Conservation (phyloP, 2,888 invertebrate species). For the Ormia ochracea region DNA sequence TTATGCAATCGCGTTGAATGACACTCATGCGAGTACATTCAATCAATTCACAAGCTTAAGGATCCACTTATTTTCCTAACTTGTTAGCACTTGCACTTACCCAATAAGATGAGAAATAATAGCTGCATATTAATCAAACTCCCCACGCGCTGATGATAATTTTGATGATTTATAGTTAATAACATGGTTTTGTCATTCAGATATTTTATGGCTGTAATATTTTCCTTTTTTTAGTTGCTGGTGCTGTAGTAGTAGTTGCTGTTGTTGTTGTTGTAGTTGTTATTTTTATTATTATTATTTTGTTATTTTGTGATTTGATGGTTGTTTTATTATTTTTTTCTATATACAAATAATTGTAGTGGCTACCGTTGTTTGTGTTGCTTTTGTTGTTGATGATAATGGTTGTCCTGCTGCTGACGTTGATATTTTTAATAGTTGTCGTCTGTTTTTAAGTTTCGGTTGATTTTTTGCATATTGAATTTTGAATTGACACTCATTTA, state of each 20-base stretch:
- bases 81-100: constrained; percentile 50
- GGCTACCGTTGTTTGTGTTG: neutral
- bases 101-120: constrained; percentile 60
- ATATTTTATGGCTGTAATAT: constrained; percentile 11
- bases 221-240: neutral
- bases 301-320: neutral
- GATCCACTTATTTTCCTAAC: neutral
- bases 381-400: neutral
- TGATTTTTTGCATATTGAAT: constrained; percentile 56
- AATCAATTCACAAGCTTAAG: neutral
- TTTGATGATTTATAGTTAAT: constrained; percentile 57
- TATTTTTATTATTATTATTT: no score
- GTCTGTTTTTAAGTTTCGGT: constrained; percentile 49
- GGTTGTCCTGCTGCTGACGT: constrained; percentile 6
- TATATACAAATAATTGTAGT: constrained; percentile 11
- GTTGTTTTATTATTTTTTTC: neutral
- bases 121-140: constrained; percentile 61
- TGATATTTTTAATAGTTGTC: constrained; percentile 54
- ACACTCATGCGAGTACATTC: neutral
- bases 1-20: constrained; percentile 1
- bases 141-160: constrained; percentile 58
- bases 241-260: neutral
- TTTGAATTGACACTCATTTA: constrained; percentile 58
- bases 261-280: neutral
- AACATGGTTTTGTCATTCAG: constrained; percentile 43